Base-by-base conservation (phyloP, 2,797 vertebrate genomes). In the Spatula clypeata region DNA sequence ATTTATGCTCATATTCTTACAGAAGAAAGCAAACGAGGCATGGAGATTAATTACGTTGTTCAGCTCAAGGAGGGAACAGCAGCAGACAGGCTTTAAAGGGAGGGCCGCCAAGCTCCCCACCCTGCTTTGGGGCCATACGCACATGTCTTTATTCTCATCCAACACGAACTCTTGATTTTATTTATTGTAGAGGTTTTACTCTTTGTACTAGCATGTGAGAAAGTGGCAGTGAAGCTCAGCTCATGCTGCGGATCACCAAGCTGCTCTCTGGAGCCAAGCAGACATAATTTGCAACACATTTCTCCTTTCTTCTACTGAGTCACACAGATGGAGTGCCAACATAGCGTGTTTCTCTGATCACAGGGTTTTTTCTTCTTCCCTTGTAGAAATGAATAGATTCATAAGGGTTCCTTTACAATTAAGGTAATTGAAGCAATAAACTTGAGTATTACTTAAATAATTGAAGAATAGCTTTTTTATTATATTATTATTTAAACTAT, bases 261-360 rank as follows among this genome's bases (percentile, higher is more conserved):
- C 91, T 94, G 71, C 54, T 90, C 83, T 89, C 80, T 54, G 85
- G 88, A 91, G 88, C 83, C 86, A 87, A 85, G 82, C 64, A 64
- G 90, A 90, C 1, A 8, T 95, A 96, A 94, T 96, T 90, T 4
- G 21, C 69, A 85, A 83, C 81, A 92, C 77, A 93, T 96, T 97
- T 95, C 67, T 80, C 72, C 55, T 96, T 92, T 80, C 58, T 82
- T 94, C 90, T 79, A 84, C 62, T 45, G 89, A 94, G 74, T 95
- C 88, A 77, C 88, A 65, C 65, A 82, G 94, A 94, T 81, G 70
- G 64, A 94, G 74, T 77, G 86, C 86, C 90, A 91, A 71, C 45
- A 23, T 53, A 49, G 55, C 61, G 9, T 67, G 69, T 89, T 93
- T 91, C 70, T 74, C 77, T 79, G 74, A 87, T 85, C 44, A 54